Conservation (phyloP, 2,888 invertebrate genomes). For the Electrophaes corylata region DNA sequence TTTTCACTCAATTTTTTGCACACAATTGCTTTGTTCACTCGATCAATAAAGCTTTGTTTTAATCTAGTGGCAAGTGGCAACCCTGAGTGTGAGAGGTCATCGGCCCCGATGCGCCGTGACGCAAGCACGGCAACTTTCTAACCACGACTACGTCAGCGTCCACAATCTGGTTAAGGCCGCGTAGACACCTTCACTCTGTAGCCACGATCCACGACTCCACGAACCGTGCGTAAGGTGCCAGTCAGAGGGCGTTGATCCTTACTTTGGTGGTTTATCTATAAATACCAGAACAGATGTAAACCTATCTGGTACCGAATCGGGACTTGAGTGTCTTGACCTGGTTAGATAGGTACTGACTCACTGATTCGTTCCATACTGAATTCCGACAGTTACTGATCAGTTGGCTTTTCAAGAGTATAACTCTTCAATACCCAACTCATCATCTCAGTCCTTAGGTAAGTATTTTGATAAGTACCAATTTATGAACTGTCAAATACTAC, state of each 20-base stretch:
- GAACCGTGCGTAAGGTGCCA: constrained; percentile 28
- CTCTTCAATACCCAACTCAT: too few species aligned
- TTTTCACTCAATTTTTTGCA: too few species aligned
- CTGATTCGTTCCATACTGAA: background rate
- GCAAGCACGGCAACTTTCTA: constrained; percentile 81
- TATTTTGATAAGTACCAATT: too few species aligned
- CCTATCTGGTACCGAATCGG: constrained; percentile 14
- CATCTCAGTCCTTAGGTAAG: too few species aligned
- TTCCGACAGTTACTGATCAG: background rate
- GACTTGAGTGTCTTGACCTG: constrained; percentile 16
- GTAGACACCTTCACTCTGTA: constrained; percentile 55
- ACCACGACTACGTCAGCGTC: constrained; percentile 73
- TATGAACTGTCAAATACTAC: background rate
- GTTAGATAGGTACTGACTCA: constrained; percentile 4
- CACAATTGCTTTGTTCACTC: too few species aligned
- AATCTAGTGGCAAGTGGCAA: constrained; percentile 29
- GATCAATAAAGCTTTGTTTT: background rate
- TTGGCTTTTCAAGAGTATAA: too few species aligned
- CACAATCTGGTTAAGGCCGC: constrained; percentile 73
- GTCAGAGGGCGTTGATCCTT: constrained; percentile 47
- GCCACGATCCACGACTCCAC: constrained; percentile 41
- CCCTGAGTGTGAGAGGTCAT: constrained; percentile 56
- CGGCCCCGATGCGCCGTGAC: constrained; percentile 75
- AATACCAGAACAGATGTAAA: constrained; percentile 33
- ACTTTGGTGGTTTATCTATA: constrained; percentile 32